Conservation (phyloP, 2,797 vertebrate species). For the Nothura maculosa region DNA sequence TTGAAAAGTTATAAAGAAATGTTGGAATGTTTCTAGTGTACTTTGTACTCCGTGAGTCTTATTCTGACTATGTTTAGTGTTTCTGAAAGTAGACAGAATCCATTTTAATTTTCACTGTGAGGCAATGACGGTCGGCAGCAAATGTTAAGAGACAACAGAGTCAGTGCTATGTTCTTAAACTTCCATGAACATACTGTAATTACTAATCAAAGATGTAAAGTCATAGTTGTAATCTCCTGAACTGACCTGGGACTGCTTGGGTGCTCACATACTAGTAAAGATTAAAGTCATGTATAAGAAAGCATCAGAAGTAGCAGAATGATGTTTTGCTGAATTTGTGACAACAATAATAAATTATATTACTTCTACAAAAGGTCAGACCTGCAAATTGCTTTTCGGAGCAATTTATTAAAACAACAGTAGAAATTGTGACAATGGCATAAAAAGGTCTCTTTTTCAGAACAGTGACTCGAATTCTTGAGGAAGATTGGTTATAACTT, state of each 20-base stretch:
- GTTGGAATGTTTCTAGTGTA: constrained; percentile 25
- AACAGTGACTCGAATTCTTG: background rate
- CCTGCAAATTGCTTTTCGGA: background rate
- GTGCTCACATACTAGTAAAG: background rate
- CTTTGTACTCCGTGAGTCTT: constrained; percentile 51
- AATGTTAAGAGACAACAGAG: constrained; percentile 1
- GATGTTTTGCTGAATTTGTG: background rate
- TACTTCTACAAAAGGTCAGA: background rate
- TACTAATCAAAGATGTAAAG: background rate
- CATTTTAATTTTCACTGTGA: constrained; percentile 43
- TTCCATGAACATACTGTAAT: background rate
- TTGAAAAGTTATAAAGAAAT: constrained; percentile 39
- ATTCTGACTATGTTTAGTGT: constrained; percentile 35
- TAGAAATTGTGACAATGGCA: background rate
- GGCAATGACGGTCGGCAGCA: constrained; percentile 1
- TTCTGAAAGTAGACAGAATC: constrained; percentile 38
- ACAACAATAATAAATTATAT: background rate
- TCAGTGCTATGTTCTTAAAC: background rate
- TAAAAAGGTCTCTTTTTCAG: background rate
- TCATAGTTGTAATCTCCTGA: background rate
- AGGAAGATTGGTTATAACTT: background rate
- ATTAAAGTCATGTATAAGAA: background rate
- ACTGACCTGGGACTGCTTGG: background rate
- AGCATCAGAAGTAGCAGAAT: background rate
- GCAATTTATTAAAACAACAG: background rate